Evolutionary conservation across 2,797 vertebrate genomes (phyloP).

Genomic region (Morus bassanus): DNA sequence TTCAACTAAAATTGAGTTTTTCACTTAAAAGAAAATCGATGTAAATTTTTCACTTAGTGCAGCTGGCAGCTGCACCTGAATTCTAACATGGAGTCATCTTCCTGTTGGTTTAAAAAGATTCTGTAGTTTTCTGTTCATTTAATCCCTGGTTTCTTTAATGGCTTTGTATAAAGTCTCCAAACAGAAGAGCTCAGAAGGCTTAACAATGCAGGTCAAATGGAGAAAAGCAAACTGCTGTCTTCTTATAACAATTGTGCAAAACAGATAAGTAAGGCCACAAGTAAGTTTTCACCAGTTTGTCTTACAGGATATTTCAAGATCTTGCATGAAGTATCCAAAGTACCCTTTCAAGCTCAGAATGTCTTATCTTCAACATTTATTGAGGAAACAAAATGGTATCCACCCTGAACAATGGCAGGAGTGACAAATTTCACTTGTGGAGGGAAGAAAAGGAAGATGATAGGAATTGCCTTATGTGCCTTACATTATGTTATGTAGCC

Average conservation of each 20-base stretch:
- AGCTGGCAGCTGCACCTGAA: neutral
- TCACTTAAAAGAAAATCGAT: neutral
- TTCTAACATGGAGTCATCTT: neutral
- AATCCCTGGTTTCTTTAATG: neutral
- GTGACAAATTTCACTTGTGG: neutral
- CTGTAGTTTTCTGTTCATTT: neutral
- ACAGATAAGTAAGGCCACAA: neutral
- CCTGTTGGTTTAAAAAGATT: neutral
- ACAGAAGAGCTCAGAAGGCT: neutral
- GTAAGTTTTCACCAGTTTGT: neutral
- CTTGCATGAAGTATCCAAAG: neutral
- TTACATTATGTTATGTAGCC: neutral
- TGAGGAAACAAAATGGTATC: neutral
- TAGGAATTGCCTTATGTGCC: neutral
- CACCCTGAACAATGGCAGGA: neutral
- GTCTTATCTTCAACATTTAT: neutral
- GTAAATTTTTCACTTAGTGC: neutral
- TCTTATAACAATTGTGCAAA: neutral
- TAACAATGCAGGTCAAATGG: neutral
- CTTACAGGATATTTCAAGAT: neutral
- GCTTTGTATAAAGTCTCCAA: neutral
- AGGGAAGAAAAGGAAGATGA: neutral
- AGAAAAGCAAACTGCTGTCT: neutral
- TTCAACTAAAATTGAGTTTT: neutral
- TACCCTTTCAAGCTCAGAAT: neutral